Conservation (phyloP, 1,140 invertebrate genomes). For the Bombus haemorrhoidalis region DNA sequence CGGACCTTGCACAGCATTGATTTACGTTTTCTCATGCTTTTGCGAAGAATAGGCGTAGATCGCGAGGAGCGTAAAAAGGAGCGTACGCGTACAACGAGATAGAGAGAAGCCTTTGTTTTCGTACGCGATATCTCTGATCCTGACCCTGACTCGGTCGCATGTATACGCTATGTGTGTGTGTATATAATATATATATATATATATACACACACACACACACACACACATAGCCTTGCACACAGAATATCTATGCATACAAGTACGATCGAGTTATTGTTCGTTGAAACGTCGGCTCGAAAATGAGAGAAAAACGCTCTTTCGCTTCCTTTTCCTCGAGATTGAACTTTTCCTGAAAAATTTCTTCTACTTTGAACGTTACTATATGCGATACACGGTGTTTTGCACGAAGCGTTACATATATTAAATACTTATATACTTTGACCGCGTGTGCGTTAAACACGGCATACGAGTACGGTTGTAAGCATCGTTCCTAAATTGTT, state of each 20-base stretch:
- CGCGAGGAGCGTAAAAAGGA: not conserved
- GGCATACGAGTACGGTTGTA: no score
- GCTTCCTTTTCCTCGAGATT: not conserved
- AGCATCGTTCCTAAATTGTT: no score
- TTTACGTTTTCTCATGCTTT: not conserved
- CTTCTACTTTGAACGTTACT: no score
- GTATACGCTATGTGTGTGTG: not conserved
- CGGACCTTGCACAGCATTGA: not conserved
- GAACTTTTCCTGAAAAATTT: not conserved
- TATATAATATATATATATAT: no score
- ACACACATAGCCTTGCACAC: no score
- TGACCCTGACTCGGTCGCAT: not conserved
- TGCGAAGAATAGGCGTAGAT: not conserved
- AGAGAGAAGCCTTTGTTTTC: constrained; percentile 27
- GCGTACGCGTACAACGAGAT: not conserved
- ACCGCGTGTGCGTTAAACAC: no score
- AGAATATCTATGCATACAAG: not conserved
- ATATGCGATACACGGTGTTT: no score
- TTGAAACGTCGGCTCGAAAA: not conserved
- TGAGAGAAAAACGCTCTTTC: no score
- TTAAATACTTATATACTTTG: no score
- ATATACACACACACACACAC: not conserved
- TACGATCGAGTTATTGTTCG: not conserved
- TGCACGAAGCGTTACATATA: no score
- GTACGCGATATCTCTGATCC: constrained; percentile 25